These are phyloP conservation scores for Neodiprion lecontei DNA, from an alignment of 1,140 invertebrate genomes.

Conservation along the genomic window DNA sequence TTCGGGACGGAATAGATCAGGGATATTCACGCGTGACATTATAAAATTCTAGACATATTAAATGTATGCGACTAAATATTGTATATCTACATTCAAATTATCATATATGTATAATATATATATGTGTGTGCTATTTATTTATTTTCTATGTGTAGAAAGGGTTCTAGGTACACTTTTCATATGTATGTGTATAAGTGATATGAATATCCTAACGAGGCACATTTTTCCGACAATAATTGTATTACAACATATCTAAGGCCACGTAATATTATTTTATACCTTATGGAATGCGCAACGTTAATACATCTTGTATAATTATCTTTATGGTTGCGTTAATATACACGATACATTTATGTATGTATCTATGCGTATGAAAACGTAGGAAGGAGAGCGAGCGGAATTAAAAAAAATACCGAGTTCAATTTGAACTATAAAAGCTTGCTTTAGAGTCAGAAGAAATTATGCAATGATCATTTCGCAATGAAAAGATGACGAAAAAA, in stretches of 20 bases:
- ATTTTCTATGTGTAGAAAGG: neutral
- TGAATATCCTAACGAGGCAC: neutral
- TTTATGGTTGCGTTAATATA: neutral
- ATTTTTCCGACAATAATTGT: neutral
- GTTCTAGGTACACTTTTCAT: neutral
- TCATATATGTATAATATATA: neutral
- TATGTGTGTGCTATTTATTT: neutral
- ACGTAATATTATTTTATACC: neutral
- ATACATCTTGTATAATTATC: too few relatives aligned
- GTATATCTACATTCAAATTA: conserved; percentile 1
- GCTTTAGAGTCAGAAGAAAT: too few relatives aligned
- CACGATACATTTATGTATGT: neutral
- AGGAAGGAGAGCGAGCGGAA: too few relatives aligned
- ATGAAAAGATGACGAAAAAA: too few relatives aligned
- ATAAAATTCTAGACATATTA: neutral
- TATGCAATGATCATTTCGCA: too few relatives aligned
- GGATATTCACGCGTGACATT: conserved; percentile 1
- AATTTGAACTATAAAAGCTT: too few relatives aligned
- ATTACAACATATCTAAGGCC: neutral
- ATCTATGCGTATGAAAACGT: neutral
- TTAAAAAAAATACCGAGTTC: too few relatives aligned
- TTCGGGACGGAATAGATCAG: conserved; percentile 1
- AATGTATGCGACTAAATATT: neutral
- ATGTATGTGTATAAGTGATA: neutral
- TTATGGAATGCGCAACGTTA: too few relatives aligned